Base-by-base conservation (phyloP, 1,140 invertebrate genomes). In the Dryas iulia region DNA sequence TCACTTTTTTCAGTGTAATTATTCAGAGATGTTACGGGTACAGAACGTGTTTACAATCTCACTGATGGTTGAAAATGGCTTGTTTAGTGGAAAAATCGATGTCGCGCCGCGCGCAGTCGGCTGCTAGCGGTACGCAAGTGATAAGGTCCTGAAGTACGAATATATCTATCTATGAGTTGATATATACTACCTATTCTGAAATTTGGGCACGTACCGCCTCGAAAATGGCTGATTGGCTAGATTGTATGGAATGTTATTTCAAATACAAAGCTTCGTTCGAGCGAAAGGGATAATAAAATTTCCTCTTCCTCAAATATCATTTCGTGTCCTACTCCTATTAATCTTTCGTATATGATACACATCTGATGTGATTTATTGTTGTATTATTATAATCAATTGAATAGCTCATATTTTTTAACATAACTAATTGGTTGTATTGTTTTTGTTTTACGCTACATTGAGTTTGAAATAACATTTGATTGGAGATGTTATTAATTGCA, bases 41-140 rank as follows among this genome's bases (percentile, higher is more conserved):
- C 60, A 68, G 66, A 84, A 87, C 84, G 87, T 87, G 86, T 89
- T 88, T 84, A 83, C 84, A 83, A 86, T 84, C 76, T 79, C 79
- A 83, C 79, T 81, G 84, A 78, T 79, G 79, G 80, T 83, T 83
- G 72, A 76, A 81, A 87, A 90, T 89, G 84, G 82, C 72, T 86
- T 87, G 84, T 85, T 86, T 83, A 66, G 79, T 79, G 84, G 84
- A 87, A 90, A 90, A 90, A 90, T 90, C 88, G 88, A 89, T 90
- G 80, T 69, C 70, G 76, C 84, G 87, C 81, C 86, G 87, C 87
- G 88, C 88, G 88, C 88, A 90, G 66, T 81, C 71, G 63, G 69
- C 73, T 70, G 74, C 77, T 77, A 70, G 76, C 75, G 73, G 72
- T 78, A 77, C 77, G 74, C 76, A 73, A 88, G 78, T 89, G 86